Conservation (phyloP, 2,113 vertebrate species). For the Chauna torquata region DNA sequence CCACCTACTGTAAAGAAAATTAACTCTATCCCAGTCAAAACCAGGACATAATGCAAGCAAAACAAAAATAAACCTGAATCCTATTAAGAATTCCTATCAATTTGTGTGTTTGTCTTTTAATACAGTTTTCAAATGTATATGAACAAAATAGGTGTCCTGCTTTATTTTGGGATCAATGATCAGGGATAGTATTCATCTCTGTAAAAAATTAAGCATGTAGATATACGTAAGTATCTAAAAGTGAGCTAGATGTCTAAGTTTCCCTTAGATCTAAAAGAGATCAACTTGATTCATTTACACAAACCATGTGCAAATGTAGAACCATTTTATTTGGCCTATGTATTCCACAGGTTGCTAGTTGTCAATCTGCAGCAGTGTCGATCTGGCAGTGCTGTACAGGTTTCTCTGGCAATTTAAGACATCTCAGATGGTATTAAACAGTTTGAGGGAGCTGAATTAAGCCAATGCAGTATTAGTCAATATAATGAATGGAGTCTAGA, state of each 20-base stretch:
- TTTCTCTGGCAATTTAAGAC: background rate
- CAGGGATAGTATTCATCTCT: fast-evolving
- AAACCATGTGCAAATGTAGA: background rate
- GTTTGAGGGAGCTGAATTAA: background rate
- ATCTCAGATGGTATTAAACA: background rate
- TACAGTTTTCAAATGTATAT: background rate
- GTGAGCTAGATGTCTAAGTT: background rate
- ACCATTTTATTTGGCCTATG: background rate
- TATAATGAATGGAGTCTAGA: background rate
- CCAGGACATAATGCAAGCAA: background rate
- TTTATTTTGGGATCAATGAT: background rate
- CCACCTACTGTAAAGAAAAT: too few species aligned
- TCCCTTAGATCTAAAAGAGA: background rate
- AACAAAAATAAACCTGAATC: background rate
- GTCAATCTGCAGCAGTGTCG: background rate
- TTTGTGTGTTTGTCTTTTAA: background rate
- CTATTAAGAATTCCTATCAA: background rate
- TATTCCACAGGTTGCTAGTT: background rate
- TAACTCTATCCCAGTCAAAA: too few species aligned
- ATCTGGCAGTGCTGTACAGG: background rate
- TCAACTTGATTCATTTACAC: background rate
- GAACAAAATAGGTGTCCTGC: background rate
- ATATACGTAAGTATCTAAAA: background rate
- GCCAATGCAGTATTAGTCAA: background rate
- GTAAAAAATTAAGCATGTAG: background rate